phyloP scores from a whole-genome alignment of 2,113 vertebrate genomes.

The Nibea albiflora region DNA sequence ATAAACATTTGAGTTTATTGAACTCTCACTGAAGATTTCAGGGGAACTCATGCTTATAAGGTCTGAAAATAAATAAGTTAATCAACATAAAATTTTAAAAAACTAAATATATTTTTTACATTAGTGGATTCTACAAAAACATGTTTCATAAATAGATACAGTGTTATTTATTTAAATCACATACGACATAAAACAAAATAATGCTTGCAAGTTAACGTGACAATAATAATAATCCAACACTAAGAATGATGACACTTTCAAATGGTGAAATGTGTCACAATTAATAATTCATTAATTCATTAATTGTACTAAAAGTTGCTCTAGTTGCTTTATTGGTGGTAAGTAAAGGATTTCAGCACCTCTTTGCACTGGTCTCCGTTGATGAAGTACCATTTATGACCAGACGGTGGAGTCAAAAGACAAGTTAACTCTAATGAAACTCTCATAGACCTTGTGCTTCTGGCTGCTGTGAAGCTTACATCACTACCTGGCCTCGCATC shows the following conservation, averaged over 20 bases:
- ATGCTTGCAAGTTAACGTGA: neutral
- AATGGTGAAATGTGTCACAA: neutral
- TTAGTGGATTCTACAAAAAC: too few relatives aligned
- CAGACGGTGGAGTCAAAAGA: conserved; percentile 70
- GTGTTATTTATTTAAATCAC: too few relatives aligned
- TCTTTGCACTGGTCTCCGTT: neutral
- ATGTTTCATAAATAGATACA: neutral
- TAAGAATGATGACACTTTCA: neutral
- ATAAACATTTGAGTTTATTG: too few relatives aligned
- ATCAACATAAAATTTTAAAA: neutral
- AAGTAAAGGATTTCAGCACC: too few relatives aligned
- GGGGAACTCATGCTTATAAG: neutral
- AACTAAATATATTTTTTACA: neutral
- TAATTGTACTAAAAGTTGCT: too few relatives aligned
- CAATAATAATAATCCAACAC: neutral
- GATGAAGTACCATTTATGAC: conserved; percentile 35
- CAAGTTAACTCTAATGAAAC: neutral
- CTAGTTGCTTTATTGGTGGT: too few relatives aligned
- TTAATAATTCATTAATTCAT: too few relatives aligned
- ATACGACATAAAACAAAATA: neutral
- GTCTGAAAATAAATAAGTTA: too few relatives aligned
- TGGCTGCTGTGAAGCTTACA: conserved; percentile 35
- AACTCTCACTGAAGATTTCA: neutral
- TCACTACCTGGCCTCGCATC: conserved; percentile 48
- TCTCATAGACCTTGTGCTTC: conserved; percentile 17